These are phyloP conservation scores for Xenentodon cancila DNA, from an alignment of 2,797 vertebrate genomes.

Conservation along the genomic window DNA sequence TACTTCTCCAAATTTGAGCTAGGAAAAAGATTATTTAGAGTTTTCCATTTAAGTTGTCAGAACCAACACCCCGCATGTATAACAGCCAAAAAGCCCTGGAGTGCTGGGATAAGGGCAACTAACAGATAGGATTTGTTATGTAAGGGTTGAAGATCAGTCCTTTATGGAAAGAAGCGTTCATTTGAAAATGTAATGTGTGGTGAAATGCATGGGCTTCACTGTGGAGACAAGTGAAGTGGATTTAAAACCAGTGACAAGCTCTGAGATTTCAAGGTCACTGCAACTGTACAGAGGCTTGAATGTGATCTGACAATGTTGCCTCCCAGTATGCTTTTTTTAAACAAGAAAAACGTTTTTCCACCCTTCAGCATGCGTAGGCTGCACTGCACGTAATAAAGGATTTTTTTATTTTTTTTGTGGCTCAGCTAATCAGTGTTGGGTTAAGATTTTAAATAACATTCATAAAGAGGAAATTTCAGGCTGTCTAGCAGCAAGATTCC, in stretches of 20 bases:
- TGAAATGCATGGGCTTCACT: constrained; percentile 44
- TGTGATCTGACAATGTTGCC: constrained; percentile 13
- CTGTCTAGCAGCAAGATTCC: not conserved
- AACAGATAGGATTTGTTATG: constrained; percentile 62
- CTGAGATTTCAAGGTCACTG: constrained; percentile 49
- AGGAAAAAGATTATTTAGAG: constrained; percentile 49
- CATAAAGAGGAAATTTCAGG: not conserved
- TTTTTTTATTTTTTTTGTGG: not conserved
- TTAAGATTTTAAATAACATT: constrained; percentile 9
- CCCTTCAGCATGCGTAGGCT: not conserved
- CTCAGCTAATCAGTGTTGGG: constrained; percentile 11
- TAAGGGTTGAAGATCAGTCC: constrained; percentile 39
- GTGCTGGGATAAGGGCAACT: constrained; percentile 67
- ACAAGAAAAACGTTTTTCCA: not conserved
- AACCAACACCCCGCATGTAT: constrained; percentile 52
- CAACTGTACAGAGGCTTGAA: constrained; percentile 12
- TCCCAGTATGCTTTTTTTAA: constrained; percentile 9
- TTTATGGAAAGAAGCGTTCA: constrained; percentile 62
- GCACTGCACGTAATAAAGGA: constrained; percentile 4
- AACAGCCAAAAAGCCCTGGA: constrained; percentile 50
- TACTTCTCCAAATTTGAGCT: constrained; percentile 35
- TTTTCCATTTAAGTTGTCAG: constrained; percentile 65
- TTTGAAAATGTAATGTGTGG: constrained; percentile 50
- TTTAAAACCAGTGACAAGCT: constrained; percentile 7
- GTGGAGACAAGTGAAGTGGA: constrained; percentile 14